Evolutionary conservation across 2,888 invertebrate species (phyloP).

Genomic region (Platycheirus albimanus): DNA sequence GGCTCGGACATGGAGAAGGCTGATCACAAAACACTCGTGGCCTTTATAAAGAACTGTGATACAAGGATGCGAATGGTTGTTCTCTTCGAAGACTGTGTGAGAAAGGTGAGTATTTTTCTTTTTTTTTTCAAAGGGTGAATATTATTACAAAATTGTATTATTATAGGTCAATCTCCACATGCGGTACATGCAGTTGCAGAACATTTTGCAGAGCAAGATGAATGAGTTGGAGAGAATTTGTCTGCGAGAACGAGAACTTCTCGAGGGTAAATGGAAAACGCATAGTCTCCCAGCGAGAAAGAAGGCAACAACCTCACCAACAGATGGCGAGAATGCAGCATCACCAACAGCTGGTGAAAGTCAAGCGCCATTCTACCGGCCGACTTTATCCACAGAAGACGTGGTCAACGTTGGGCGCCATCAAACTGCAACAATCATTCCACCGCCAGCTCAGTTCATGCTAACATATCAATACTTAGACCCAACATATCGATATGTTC

Average conservation of each 20-base stretch:
- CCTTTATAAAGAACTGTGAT: slow-evolving; percentile 94
- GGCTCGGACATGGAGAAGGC: slow-evolving; percentile 97
- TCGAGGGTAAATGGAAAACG: slow-evolving; percentile 94
- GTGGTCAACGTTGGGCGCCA: slow-evolving; percentile 83
- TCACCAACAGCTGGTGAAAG: slow-evolving; percentile 83
- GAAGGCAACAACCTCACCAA: slow-evolving; percentile 86
- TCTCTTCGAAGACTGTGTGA: slow-evolving; percentile 97
- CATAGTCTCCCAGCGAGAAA: slow-evolving; percentile 94
- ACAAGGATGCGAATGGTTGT: slow-evolving; percentile 97
- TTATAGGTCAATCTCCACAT: slow-evolving; percentile 91
- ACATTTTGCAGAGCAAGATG: slow-evolving; percentile 92
- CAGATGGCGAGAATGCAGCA: slow-evolving; percentile 82
- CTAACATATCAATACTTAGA: slow-evolving; percentile 89
- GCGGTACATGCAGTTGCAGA: slow-evolving; percentile 94
- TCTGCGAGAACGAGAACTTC: slow-evolving; percentile 90
- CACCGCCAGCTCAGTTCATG: slow-evolving; percentile 83
- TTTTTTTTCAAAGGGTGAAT: background rate
- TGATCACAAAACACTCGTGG: slow-evolving; percentile 96
- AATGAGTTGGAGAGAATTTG: slow-evolving; percentile 92
- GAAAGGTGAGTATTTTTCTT: slow-evolving; percentile 92
- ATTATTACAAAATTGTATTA: background rate
- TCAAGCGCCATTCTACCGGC: slow-evolving; percentile 86
- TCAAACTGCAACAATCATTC: slow-evolving; percentile 82
- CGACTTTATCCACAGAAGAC: slow-evolving; percentile 92
- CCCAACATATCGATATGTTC: slow-evolving; percentile 88